phyloP scores from a whole-genome alignment of 2,113 vertebrate genomes.

The Ceyx margarethae region DNA sequence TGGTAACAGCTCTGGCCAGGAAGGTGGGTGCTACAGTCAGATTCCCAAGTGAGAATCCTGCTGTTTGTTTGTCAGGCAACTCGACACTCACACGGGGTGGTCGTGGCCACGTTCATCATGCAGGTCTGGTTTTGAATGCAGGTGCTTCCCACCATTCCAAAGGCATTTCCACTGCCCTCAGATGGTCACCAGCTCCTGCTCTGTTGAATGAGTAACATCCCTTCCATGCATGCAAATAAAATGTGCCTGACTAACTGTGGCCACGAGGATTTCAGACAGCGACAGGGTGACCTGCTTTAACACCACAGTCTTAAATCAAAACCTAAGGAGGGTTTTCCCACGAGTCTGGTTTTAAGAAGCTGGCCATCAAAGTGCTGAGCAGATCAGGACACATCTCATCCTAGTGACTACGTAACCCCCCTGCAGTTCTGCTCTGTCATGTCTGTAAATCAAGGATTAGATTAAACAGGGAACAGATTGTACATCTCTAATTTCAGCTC shows the following conservation, averaged over 20 bases:
- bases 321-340: not conserved
- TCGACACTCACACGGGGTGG: not conserved
- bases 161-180: not conserved
- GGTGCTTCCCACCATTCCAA: slow-evolving; percentile 24
- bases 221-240: not conserved
- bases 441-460: not conserved
- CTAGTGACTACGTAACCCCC: not conserved
- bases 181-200: not conserved
- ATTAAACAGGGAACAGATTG: not conserved
- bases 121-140: not conserved
- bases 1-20: fast-evolving
- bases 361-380: not conserved
- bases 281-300: not conserved
- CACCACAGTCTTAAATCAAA: not conserved
- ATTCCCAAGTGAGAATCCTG: not conserved
- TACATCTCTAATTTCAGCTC: not conserved
- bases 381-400: not conserved
- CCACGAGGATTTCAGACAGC: not conserved
- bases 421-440: not conserved
- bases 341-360: not conserved
- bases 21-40: too few relatives aligned
- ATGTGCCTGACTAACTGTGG: not conserved
- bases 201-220: not conserved
- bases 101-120: not conserved
- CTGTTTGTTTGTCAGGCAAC: not conserved